phyloP scores from a whole-genome alignment of 2,113 vertebrate species.

The Carlito syrichta region DNA sequence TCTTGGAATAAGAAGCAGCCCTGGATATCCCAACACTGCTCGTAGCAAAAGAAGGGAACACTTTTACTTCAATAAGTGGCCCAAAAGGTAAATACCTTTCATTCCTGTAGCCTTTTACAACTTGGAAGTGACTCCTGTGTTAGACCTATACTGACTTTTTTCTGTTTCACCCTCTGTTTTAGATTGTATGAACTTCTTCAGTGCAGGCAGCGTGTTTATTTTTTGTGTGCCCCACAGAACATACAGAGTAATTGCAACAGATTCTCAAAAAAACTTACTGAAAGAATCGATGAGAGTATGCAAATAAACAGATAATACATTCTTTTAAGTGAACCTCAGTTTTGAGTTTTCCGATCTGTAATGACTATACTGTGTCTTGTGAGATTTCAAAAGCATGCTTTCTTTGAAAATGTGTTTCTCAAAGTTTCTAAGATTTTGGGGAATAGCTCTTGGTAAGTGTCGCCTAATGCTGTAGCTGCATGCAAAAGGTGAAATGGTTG shows the following conservation, averaged over 20 bases:
- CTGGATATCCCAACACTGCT: neutral
- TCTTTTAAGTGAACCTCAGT: neutral
- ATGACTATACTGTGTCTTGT: neutral
- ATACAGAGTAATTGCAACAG: neutral
- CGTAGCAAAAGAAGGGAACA: neutral
- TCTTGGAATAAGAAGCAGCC: neutral
- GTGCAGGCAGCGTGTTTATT: neutral
- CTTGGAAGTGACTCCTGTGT: neutral
- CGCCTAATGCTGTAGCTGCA: neutral
- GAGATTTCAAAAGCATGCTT: neutral
- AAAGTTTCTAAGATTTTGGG: constrained; percentile 10
- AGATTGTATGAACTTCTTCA: neutral
- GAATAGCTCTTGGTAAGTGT: neutral
- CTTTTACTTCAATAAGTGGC: neutral
- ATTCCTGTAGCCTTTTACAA: neutral
- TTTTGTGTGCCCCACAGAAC: neutral
- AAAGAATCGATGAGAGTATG: neutral
- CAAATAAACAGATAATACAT: neutral
- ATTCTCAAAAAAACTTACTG: neutral
- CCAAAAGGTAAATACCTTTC: neutral
- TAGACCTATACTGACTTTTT: neutral
- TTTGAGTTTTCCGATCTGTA: constrained; percentile 1
- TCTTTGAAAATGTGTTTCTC: neutral
- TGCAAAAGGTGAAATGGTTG: neutral
- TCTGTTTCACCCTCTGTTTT: neutral